Base-by-base conservation (phyloP, 2,888 invertebrate species). In the Conistra vaccinii region DNA sequence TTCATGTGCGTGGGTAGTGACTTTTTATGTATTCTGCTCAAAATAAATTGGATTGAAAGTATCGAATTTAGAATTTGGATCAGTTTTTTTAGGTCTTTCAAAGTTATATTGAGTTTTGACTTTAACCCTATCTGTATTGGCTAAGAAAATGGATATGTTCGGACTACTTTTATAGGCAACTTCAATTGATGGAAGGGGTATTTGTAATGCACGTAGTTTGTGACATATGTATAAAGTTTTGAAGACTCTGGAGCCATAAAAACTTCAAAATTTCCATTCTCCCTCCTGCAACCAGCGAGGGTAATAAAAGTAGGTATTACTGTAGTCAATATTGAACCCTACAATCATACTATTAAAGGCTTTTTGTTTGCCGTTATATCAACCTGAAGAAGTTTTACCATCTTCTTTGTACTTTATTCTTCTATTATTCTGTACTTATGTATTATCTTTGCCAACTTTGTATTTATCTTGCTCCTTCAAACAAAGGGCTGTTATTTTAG, bases 31-130 rank as follows among this genome's bases (percentile, higher is more conserved):
- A 65, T 82, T 71, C 68, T 45, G 14, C 20, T 68, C 35, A 55
- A 71, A 72, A 35, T 78, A 78, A 78, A 80, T 80, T 78, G 71
- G 55, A 78, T 69, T 57, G 42, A 20, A 17, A 29, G 58, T 58
- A 32, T 63, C 14, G 26, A 77, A 61, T 71, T 71, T 55, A n/a
- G 55, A 65, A 60, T 60, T 60, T 17, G 12, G 67, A 32, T 53
- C 26, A 14, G 48, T 53, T 39, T 58, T 39, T 67, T 53, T 58
- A 29, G 39, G 23, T 48, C 3, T 62, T n/a, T 53, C 23, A 10
- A 76, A 69, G 61, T 80, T 77, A 20, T 39, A 63, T 67, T 67
- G 20, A 67, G 53, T 62, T 76, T 63, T 7, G 7, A 66, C 65
- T 60, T 65, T 73, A 65, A 14, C n/a, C 6, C 63, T 63, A 20